phyloP scores from a whole-genome alignment of 2,113 vertebrate genomes.

The Prionailurus bengalensis region DNA sequence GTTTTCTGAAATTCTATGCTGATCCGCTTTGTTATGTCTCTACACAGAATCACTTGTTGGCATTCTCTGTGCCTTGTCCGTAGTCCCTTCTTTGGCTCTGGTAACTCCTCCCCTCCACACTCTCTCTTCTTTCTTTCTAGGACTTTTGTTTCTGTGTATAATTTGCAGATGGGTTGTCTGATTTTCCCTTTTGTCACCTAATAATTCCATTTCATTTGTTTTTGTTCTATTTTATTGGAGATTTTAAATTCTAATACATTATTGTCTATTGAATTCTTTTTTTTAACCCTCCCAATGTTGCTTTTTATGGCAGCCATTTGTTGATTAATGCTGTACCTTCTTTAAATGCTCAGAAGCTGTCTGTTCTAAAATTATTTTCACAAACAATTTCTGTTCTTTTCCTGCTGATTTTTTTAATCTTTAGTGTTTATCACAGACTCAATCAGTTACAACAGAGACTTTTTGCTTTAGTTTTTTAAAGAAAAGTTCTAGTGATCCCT shows the following conservation, averaged over 20 bases:
- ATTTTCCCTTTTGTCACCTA: not conserved
- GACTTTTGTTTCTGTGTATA: not conserved
- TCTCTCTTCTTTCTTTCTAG: not conserved
- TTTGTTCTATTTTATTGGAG: not conserved
- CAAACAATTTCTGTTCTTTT: not conserved
- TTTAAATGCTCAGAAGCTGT: not conserved
- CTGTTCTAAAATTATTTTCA: not conserved
- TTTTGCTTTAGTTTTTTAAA: not conserved
- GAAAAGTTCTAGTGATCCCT: not conserved
- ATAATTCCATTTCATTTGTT: not conserved
- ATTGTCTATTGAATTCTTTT: not conserved
- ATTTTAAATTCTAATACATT: not conserved
- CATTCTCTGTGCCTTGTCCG: not conserved
- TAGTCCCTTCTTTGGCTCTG: not conserved
- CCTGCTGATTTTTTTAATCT: not conserved
- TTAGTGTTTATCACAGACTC: not conserved
- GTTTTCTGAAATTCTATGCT: not conserved
- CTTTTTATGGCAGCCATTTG: not conserved
- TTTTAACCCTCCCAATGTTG: not conserved
- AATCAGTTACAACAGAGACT: not conserved
- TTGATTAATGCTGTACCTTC: not conserved
- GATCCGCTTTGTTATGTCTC: not conserved
- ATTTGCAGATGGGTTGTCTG: not conserved
- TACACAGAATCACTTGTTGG: not conserved
- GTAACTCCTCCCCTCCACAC: accelerated